Conservation (phyloP, 2,888 invertebrate genomes). For the Galerucella pusilla region DNA sequence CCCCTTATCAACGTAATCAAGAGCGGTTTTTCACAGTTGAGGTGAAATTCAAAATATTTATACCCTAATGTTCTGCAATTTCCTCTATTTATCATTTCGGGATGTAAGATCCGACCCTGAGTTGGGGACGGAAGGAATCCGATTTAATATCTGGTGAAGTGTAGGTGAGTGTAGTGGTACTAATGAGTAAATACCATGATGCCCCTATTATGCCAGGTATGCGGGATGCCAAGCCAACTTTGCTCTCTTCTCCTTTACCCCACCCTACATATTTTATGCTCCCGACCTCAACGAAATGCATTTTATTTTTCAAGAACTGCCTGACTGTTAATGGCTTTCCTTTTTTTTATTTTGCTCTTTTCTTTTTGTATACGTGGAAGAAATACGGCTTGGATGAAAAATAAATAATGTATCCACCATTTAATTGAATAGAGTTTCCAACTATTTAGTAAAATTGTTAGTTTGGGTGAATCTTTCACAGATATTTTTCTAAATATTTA, state of each 20-base stretch:
- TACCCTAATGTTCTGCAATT: neutral
- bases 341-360: slow-evolving; percentile 1
- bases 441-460: no score
- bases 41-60: neutral
- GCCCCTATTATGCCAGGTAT: slow-evolving; percentile 53
- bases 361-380: neutral
- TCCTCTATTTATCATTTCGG: slow-evolving; percentile 5
- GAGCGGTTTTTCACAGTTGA: neutral
- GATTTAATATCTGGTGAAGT: slow-evolving; percentile 53
- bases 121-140: slow-evolving; percentile 47
- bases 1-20: neutral
- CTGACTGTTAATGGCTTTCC: slow-evolving; percentile 5
- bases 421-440: neutral
- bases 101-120: slow-evolving; percentile 17
- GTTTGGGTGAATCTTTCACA: no score
- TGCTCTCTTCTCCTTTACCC: slow-evolving; percentile 42
- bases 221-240: slow-evolving; percentile 49
- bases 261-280: slow-evolving; percentile 37
- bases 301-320: slow-evolving; percentile 25
- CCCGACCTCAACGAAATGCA: slow-evolving; percentile 32
- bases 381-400: neutral
- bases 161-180: slow-evolving; percentile 52
- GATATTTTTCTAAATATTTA: no score
- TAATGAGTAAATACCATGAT: slow-evolving; percentile 56
- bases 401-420: neutral